Percentiles rank a stretch among this genome's conserved stretches.
These are phyloP conservation scores for Coracias cyanogaster DNA, from an alignment of 2,797 vertebrate genomes.

Conservation along the genomic window DNA sequence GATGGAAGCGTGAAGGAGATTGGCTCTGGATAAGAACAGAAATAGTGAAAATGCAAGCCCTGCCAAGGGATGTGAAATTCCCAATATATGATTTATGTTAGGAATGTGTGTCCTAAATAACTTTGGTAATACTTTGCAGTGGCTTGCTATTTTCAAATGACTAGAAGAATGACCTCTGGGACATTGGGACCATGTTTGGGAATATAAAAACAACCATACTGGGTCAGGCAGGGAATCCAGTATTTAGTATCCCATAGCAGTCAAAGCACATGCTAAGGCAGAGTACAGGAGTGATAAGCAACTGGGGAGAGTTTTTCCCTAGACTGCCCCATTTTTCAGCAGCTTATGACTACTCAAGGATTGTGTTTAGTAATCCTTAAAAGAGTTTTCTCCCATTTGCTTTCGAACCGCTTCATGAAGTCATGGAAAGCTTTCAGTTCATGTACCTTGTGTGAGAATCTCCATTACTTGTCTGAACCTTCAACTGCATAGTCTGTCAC, in stretches of 20 bases:
- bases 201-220: not conserved
- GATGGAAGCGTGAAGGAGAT: not conserved
- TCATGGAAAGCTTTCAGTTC: not conserved
- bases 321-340: not conserved
- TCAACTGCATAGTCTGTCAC: not conserved
- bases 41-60: not conserved
- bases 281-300: not conserved
- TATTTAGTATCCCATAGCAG: not conserved
- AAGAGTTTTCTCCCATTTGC: not conserved
- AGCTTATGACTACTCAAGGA: not conserved
- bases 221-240: not conserved
- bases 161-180: conserved; percentile 18
- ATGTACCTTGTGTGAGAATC: not conserved
- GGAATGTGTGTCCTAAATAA: not conserved
- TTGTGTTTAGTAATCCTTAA: not conserved
- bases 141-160: conserved; percentile 22
- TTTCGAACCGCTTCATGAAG: not conserved
- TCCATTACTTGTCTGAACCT: not conserved
- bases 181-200: not conserved
- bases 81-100: not conserved
- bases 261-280: not conserved
- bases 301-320: not conserved
- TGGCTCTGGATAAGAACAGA: not conserved
- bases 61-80: not conserved
- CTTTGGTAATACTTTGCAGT: not conserved